Conservation (phyloP, 2,113 vertebrate genomes). For the Panthera uncia region DNA sequence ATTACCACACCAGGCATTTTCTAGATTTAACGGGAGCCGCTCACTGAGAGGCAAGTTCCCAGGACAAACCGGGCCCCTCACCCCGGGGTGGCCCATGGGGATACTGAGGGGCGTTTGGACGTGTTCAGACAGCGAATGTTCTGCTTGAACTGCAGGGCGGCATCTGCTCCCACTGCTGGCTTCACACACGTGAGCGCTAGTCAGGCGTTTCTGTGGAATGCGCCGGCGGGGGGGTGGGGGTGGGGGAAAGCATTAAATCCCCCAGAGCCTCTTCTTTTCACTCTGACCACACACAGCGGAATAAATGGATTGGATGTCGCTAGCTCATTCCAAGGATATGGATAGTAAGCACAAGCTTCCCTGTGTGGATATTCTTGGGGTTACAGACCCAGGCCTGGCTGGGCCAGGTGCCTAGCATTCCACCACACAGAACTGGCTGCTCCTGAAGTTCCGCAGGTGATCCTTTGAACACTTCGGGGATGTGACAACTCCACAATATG, state of each 20-base stretch:
- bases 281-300: background rate
- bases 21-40: background rate
- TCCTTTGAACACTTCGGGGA: too few relatives aligned
- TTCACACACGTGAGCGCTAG: background rate
- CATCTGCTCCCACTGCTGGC: background rate
- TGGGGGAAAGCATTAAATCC: background rate
- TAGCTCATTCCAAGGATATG: background rate
- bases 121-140: background rate
- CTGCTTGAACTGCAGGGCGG: background rate
- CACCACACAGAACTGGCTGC: background rate
- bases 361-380: background rate
- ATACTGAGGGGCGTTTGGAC: too few relatives aligned
- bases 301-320: background rate
- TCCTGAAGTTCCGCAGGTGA: background rate
- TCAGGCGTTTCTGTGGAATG: constrained; percentile 42
- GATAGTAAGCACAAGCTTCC: background rate
- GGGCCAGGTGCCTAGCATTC: too few relatives aligned
- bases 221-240: background rate
- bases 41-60: background rate
- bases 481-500: background rate
- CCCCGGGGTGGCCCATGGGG: background rate
- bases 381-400: background rate
- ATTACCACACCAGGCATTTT: background rate
- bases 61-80: background rate
- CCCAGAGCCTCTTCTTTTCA: background rate